Conservation (phyloP, 2,113 vertebrate genomes). For the Tichodroma muraria region DNA sequence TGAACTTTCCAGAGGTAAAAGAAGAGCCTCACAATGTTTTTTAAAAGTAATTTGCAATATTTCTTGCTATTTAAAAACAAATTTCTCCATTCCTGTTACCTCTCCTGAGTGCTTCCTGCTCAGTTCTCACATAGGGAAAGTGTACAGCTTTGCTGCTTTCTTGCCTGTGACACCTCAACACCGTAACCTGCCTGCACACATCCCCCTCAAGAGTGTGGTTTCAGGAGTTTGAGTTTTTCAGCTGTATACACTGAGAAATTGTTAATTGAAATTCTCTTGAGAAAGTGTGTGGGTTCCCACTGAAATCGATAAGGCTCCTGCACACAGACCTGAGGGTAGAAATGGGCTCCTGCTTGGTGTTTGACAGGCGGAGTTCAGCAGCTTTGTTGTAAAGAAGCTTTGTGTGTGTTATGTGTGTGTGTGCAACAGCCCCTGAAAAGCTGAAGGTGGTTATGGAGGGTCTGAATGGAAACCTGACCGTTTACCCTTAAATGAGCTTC, state of each 20-base stretch:
- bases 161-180: not conserved
- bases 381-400: not conserved
- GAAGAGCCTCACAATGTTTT: not conserved
- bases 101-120: not conserved
- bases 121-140: not conserved
- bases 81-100: not conserved
- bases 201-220: not conserved
- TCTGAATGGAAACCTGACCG: conserved; percentile 6
- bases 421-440: not conserved
- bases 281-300: not conserved
- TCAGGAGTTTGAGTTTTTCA: not conserved
- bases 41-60: not conserved
- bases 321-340: not conserved
- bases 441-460: not conserved
- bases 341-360: not conserved
- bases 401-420: not conserved
- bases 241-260: not conserved
- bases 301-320: not conserved
- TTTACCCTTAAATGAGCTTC: not conserved
- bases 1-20: not conserved
- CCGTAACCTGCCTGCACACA: not conserved
- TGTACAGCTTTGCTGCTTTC: not conserved
- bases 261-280: not conserved
- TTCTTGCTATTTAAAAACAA: not conserved
- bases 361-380: not conserved